Evolutionary conservation across 2,113 vertebrate genomes (phyloP), one percentile per base, ranked within the genome.

Genomic region (Miniopterus natalensis): DNA sequence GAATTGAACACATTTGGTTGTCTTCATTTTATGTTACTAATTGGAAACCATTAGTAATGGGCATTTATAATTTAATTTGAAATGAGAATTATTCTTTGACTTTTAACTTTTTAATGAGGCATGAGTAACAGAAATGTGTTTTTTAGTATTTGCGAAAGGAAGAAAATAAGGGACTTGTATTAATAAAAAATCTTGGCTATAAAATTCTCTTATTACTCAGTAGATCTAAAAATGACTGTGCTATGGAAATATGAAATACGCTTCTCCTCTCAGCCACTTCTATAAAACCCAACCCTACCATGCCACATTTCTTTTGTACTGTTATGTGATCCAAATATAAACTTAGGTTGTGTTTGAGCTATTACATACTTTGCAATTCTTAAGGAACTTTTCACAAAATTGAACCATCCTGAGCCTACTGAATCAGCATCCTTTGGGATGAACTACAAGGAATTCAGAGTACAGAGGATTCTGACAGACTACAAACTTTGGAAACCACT

Each of bases 21-120:
- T 90, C 66, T 95, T 95, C 7, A 77, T 75, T 92, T 94, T 94
- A 23, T 40, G 61, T 87, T 89, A 73, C 75, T 70, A 88, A 87
- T 47, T 86, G 45, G 36, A 88, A 95, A 65, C 21, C 3, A 81
- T 90, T 2, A 14, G 0, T 88, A 78, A 68, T 78, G 36, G 23
- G 4, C 6, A 75, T 49, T 65, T 78, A 57, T 6, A 88, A 83
- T 74, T 86, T 88, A 81, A 14, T 95, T 95, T 85, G 51, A 49
- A 59, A 63, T 81, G 11, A 5, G 9, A 91, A 86, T 47, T 79
- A 51, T 81, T 84, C 12, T 45, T 88, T 91, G 57, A 77, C 11
- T 74, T 92, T 80, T 88, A 80, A 84, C 15, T 78, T 1, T 85
- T 96, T 49, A 79, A 59, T 59, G 25, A 83, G 18, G 8, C 79